Conservation (phyloP, 2,797 vertebrate species). For the Ambastaia sidthimunki region DNA sequence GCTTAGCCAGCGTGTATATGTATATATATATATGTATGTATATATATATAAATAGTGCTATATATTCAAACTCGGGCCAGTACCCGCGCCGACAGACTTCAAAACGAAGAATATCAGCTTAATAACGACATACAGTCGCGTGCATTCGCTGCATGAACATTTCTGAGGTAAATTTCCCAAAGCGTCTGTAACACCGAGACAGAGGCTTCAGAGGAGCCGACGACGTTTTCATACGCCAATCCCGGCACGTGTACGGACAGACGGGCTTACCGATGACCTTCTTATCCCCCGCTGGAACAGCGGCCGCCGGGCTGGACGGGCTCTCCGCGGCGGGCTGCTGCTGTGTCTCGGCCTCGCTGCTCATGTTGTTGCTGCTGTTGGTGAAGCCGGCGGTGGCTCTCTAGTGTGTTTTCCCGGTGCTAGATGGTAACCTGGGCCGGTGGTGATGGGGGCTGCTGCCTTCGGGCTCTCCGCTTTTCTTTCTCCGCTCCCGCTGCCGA, state of each 20-base stretch:
- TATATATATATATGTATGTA: no score
- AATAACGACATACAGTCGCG: no score
- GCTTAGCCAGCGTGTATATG: not conserved
- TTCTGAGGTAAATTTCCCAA: no score
- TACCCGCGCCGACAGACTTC: no score
- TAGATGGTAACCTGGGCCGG: slow-evolving; percentile 99
- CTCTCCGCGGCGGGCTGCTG: slow-evolving; percentile 82
- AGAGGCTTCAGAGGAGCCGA: no score
- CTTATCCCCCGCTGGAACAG: slow-evolving; percentile 95
- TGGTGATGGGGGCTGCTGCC: slow-evolving; percentile 96
- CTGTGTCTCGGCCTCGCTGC: slow-evolving; percentile 93
- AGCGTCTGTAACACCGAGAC: not conserved
- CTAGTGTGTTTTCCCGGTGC: slow-evolving; percentile 92
- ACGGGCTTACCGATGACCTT: slow-evolving; percentile 94
- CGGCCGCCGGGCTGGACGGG: slow-evolving; percentile 86
- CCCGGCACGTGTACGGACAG: not conserved
- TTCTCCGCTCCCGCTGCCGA: slow-evolving; percentile 98
- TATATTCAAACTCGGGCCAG: no score
- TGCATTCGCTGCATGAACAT: no score
- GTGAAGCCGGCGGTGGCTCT: slow-evolving; percentile 90
- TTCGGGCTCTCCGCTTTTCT: slow-evolving; percentile 97
- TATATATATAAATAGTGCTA: no score
- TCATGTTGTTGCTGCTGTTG: slow-evolving; percentile 85
- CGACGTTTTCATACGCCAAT: no score
- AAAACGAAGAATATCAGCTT: no score